These are phyloP conservation scores for Poicephalus meyeri DNA, from an alignment of 2,113 vertebrate species.

Conservation along the genomic window DNA sequence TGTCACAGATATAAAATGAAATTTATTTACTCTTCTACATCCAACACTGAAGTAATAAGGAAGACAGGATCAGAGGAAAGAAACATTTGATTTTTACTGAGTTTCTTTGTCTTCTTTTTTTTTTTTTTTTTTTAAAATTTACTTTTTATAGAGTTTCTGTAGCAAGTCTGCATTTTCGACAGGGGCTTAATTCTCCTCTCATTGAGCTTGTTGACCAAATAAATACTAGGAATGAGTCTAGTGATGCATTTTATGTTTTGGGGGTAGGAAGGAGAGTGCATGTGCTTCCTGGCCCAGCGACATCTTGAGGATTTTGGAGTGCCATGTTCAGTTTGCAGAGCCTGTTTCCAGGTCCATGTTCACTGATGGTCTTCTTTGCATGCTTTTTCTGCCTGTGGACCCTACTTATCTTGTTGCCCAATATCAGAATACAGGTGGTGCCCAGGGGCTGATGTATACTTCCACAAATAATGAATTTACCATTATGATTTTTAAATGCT, in stretches of 20 bases:
- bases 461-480: background rate
- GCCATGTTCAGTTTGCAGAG: background rate
- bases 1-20: constrained; percentile 67
- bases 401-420: background rate
- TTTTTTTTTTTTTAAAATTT: background rate
- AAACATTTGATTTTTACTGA: constrained; percentile 15
- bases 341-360: background rate
- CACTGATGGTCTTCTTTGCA: background rate
- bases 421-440: background rate
- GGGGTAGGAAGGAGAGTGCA: background rate
- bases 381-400: background rate
- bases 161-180: constrained; percentile 15
- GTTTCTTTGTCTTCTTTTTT: background rate
- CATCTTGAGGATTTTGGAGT: background rate
- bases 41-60: constrained; percentile 50
- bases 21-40: constrained; percentile 60
- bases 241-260: background rate
- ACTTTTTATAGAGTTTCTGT: constrained; percentile 40
- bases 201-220: background rate
- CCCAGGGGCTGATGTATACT: background rate
- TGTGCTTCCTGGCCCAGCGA: background rate
- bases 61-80: constrained; percentile 53
- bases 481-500: background rate
- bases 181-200: background rate
- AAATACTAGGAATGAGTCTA: background rate